Base-by-base conservation (phyloP, 1,140 invertebrate species). In the Hormaphis cornu region DNA sequence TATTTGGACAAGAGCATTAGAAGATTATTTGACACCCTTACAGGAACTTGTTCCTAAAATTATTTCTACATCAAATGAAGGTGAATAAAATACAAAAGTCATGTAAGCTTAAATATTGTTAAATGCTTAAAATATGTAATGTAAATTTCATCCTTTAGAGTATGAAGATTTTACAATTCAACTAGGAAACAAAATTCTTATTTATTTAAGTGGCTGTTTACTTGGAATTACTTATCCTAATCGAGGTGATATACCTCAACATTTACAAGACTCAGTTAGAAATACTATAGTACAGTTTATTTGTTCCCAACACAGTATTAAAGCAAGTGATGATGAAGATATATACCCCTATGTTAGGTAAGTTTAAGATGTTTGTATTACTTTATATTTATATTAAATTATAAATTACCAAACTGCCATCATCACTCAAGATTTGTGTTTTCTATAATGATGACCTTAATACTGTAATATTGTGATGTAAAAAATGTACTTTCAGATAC, bases 141-240 rank as follows among this genome's bases (percentile, higher is more conserved):
- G 22, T 24, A 37, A 30, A 18, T 59, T 63, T 24, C 3, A 22
- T 52, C 4, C 37, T 71, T 63, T 42, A 75, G 74, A 72, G 63
- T 73, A 71, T 63, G 70, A 48, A 71, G 73, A 74, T 70, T 72
- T 63, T 71, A 69, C 72, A 71, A 71, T 42, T 28, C 69, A 75
- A 69, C 76, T 92, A 22, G 96, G 95, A 18, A 95, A 95, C 74
- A 92, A 93, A 74, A 80, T 98, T 66, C 79, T 99, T 59, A 89
- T 98, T 12, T 97, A 96, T 76, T 83, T 89, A 44, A 95, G 93
- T 66, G 95, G 94, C 75, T 97, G 95, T 77, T 81, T 99, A 72
- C 89, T 90, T 22, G 96, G 95, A 2, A 82, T 92, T 70, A 88
- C 88, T 2, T 97, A 95, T 81, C 95, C 91, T 3, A 85, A 85